Conservation (phyloP, 2,113 vertebrate species). For the Atractosteus spatula region DNA sequence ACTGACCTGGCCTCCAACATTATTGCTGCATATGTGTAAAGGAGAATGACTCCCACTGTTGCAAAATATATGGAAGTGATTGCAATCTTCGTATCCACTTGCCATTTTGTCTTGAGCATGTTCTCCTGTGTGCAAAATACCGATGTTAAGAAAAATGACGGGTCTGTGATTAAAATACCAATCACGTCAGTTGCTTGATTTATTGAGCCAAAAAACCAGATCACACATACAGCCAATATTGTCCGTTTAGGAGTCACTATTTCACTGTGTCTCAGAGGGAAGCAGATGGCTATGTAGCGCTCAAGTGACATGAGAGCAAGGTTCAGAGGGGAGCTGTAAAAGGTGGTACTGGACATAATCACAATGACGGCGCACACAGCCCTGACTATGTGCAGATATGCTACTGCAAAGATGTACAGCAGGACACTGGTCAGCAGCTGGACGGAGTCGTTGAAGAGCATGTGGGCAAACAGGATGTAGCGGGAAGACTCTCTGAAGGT, state of each 20-base stretch:
- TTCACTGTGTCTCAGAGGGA: constrained; percentile 43
- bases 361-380: constrained; percentile 30
- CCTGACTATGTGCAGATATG: constrained; percentile 28
- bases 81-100: neutral
- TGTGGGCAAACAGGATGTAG: constrained; percentile 50
- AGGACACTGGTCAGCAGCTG: constrained; percentile 30
- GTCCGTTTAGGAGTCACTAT: constrained; percentile 14
- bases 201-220: constrained; percentile 38
- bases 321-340: constrained; percentile 41
- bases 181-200: constrained; percentile 34
- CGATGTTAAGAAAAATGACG: neutral
- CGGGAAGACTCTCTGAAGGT: constrained; percentile 40
- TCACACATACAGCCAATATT: constrained; percentile 18
- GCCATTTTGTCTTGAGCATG: neutral
- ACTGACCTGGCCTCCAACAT: constrained; percentile 43
- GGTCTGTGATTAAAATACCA: constrained; percentile 22
- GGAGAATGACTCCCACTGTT: constrained; percentile 5
- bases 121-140: neutral
- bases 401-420: constrained; percentile 37
- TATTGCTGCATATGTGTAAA: constrained; percentile 29
- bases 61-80: neutral
- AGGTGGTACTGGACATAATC: neutral
- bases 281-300: constrained; percentile 55
- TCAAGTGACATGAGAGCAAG: constrained; percentile 54
- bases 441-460: constrained; percentile 47